Evolutionary conservation across 2,888 invertebrate genomes (phyloP), one percentile per base, ranked within the genome.

Genomic region (Aleiodes testaceus): DNA sequence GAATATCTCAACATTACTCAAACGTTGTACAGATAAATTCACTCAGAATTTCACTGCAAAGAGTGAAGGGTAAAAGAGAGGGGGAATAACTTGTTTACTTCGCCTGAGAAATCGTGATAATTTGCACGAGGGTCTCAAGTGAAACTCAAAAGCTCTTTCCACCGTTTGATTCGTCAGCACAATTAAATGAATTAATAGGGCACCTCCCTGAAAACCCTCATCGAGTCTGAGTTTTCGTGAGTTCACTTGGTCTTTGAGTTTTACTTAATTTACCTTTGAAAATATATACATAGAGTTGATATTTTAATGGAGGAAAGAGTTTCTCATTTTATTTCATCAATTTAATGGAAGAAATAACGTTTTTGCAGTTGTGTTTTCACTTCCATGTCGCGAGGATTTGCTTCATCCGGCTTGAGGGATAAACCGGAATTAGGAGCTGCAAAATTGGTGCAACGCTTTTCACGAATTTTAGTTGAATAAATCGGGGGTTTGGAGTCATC

Each of bases 181-280:
- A 84, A 85, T 85, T 83, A 84, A 82, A 81, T 79, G 81, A 84
- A 85, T 85, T 85, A 84, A 84, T 82, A 82, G 82, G 59, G 78
- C 77, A 77, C 67, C 74, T 76, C 61, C 52, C 42, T 42, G 59
- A 42, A 63, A 18, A 59, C 36, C 36, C 36, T 36, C 36, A 36
- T 36, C 36, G 36, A 36, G 36, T 6, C 36, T 36, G 36, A 36
- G 36, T 36, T 36, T 36, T 36, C 36, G 36, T 36, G 55, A 55
- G 50, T 47, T 61, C 50, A 22, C 68, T 69, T 69, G 47, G 50
- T 55, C 66, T 66, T 63, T 63, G 52, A 61, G 63, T 61, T 65
- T 53, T 49, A 6, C 61, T 65, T 71, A 49, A 20, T 50, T 52
- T 64, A 20, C 16, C 63, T 59, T 67, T 18, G 16, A 42, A 49